These are phyloP conservation scores for Anoplopoma fimbria DNA, from an alignment of 2,113 vertebrate species.

Conservation along the genomic window DNA sequence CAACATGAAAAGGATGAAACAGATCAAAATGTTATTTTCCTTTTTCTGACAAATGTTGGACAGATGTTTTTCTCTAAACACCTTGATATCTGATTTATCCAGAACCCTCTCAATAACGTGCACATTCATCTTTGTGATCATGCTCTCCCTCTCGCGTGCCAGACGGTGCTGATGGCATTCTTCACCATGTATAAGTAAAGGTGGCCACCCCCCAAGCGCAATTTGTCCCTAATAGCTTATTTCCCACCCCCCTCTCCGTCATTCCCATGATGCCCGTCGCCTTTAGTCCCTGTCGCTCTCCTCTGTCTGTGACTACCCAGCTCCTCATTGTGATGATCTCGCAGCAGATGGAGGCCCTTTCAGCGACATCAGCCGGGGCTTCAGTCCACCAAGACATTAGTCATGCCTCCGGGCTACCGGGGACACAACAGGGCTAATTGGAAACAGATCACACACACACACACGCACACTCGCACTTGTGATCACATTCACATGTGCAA, in stretches of 20 bases:
- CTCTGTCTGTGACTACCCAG: slow-evolving; percentile 61
- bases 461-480: slow-evolving; percentile 64
- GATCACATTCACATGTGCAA: slow-evolving; percentile 66
- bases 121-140: neutral
- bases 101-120: neutral
- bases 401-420: slow-evolving; percentile 74
- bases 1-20: neutral
- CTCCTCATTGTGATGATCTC: slow-evolving; percentile 67
- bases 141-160: slow-evolving; percentile 20
- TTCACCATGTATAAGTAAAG: slow-evolving; percentile 29
- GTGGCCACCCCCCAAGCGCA: slow-evolving; percentile 53
- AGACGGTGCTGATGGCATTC: slow-evolving; percentile 34
- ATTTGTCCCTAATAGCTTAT: slow-evolving; percentile 67
- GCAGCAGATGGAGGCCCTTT: slow-evolving; percentile 79
- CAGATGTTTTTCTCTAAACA: neutral
- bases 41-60: neutral
- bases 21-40: neutral
- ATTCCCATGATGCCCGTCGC: slow-evolving; percentile 51
- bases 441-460: slow-evolving; percentile 73
- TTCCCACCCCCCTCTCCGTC: slow-evolving; percentile 33
- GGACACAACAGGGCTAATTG: slow-evolving; percentile 75
- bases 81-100: neutral
- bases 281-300: slow-evolving; percentile 39
- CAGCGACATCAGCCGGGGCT: slow-evolving; percentile 71
- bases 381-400: slow-evolving; percentile 73